Base-by-base conservation (phyloP, 2,113 vertebrate species). In the Spea multiplicata region DNA sequence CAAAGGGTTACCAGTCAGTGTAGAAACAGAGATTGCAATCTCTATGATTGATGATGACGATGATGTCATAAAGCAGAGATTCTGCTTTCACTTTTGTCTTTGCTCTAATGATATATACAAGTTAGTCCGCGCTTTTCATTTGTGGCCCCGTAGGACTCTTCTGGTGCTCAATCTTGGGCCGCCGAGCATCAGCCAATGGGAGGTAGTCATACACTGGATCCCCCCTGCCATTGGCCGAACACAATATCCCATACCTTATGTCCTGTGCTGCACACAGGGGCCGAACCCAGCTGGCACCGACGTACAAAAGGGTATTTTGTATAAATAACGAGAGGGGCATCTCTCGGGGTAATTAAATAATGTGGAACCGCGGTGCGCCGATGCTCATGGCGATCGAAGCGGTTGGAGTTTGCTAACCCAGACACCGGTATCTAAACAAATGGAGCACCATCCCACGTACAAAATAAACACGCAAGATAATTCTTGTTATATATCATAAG, bases 401-500 rank as follows among this genome's bases (percentile, higher is more conserved):
- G 2, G 6, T 10, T 7, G 14, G 4, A 59, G 8, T 13, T 59
- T 30, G 10, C 14, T 13, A 59, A 59, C 14, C 55, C 14, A 59
- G 55, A 59, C 55, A 59, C 55, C 55, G 14, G 55, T 12, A 59
- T 13, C 3, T 59, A 59, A 12, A 53, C 6, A 30, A 30, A 59
- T 5, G 14, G 9, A 13, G 55, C 55, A 59, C 9, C 10, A 13
- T 4, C 55, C 10, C 9, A 13, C 55, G 14, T 59, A 59, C 55
- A 59, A 59, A 59, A 4, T 59, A 13, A 59, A 59, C 55, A 59
- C 55, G 14, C 10, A 13, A 59, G 55, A 59, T 13, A 59, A 59
- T 59, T 59, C 55, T 59, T 59, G 3, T 59, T 59, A 59, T 59
- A 59, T 59, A 59, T 59, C 55, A 59, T 59, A 59, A 59, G 55